Evolutionary conservation across 1,140 invertebrate species (phyloP), one percentile per base, ranked within the genome.

Genomic region (Dysdera silvatica): DNA sequence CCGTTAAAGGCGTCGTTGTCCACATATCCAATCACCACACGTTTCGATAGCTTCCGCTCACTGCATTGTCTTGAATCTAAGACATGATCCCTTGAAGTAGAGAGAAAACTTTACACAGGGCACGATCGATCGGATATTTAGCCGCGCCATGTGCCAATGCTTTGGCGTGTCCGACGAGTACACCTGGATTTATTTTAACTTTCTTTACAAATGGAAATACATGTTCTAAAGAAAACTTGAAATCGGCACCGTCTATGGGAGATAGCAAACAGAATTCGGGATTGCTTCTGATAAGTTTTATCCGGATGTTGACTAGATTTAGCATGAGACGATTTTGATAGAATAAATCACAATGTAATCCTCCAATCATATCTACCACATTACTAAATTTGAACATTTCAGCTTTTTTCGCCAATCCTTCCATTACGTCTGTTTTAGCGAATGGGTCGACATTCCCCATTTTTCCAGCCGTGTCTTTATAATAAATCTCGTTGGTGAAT

Each of bases 161-260:
- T 49, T 49, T 49, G 5, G 12, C 47, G 29, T 49, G 47, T n/a
- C 41, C 79, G 91, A 96, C 75, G 84, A 87, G 8, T 45, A 7
- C 18, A 3, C 47, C 18, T 8, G 47, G 18, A 28, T 28, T 49
- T 8, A 49, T 28, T 53, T 26, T 33, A 4, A 53, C 51, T 33
- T 53, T 53, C 10, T 2, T 0, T n/a, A 53, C 51, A n/a, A n/a
- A n/a, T n/a, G 18, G 28, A 53, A 26, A 53, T n/a, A n/a, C 47
- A 10, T 53, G 31, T 33, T 53, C 29, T 16, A 53, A 32, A 31
- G 35, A 8, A 23, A 53, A 8, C 35, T 53, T 53, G 18, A 53
- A 53, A 12, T 32, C 10, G 14, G 4, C 26, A 33, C 35, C 28
- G 6, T 28, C 47, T n/a, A n/a, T n/a, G n/a, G n/a, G n/a, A n/a